phyloP scores from a whole-genome alignment of 2,888 invertebrate species.

The Oscheius sp. region DNA sequence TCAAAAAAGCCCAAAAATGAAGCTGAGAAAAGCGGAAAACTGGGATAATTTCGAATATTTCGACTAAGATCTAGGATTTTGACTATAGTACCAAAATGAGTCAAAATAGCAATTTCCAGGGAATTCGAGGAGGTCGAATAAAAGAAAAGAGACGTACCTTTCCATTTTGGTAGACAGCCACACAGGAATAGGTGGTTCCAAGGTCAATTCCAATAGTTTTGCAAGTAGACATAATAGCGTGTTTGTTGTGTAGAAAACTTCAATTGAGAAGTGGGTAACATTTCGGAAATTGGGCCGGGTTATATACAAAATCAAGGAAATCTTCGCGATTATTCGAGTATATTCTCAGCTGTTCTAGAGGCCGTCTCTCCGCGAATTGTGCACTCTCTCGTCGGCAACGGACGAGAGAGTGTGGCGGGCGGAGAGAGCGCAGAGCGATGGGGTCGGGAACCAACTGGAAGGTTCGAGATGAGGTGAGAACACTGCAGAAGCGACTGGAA shows the following conservation, averaged over 20 bases:
- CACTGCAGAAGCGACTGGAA: neutral
- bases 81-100: constrained; percentile 7
- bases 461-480: neutral
- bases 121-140: neutral
- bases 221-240: constrained; percentile 50
- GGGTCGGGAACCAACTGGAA: neutral
- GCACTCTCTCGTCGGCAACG: constrained; percentile 5
- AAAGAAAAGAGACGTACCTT: constrained; percentile 40
- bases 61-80: neutral
- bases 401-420: neutral
- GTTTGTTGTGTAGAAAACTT: constrained; percentile 35
- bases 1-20: too few species aligned
- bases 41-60: too few species aligned
- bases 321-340: constrained; percentile 44
- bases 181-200: constrained; percentile 57
- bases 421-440: neutral
- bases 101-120: constrained; percentile 4
- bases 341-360: neutral
- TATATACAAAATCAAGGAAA: constrained; percentile 41
- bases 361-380: neutral
- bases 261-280: constrained; percentile 15
- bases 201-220: constrained; percentile 62
- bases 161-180: constrained; percentile 55
- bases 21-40: too few species aligned
- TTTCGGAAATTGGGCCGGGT: constrained; percentile 14